Evolutionary conservation across 1,140 invertebrate species (phyloP).

Genomic region (Neotoxoptera formosana): DNA sequence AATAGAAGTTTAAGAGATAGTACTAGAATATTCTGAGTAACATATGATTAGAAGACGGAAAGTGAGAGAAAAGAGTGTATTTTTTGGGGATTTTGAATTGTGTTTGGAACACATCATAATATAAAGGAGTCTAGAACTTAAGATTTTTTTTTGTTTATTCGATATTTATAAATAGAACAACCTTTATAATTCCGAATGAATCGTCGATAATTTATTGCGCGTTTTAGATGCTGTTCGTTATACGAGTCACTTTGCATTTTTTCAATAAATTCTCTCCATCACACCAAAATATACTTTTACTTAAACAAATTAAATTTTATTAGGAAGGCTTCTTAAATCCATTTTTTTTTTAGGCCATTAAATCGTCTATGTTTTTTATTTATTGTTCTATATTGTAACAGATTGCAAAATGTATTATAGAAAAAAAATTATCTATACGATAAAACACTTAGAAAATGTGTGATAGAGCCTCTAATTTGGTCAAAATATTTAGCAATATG

Average conservation of each 20-base stretch:
- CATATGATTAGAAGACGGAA: not conserved
- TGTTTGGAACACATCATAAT: too few species aligned
- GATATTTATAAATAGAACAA: not conserved
- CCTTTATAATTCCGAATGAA: not conserved
- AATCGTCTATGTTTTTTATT: too few species aligned
- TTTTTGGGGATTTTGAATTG: not conserved
- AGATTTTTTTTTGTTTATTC: not conserved
- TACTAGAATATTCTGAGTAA: not conserved
- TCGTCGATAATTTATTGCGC: not conserved
- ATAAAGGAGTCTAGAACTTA: too few species aligned
- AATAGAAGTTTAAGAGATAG: not conserved
- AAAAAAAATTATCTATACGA: not conserved
- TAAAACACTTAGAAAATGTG: not conserved
- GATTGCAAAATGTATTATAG: too few species aligned
- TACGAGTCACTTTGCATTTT: not conserved
- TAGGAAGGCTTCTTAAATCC: too few species aligned
- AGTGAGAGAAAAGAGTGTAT: not conserved
- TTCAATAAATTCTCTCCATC: not conserved
- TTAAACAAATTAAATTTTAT: not conserved
- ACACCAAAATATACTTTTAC: not conserved
- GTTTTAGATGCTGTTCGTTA: not conserved
- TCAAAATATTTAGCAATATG: not conserved
- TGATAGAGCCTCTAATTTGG: not conserved
- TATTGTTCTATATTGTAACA: too few species aligned
- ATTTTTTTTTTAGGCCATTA: too few species aligned